Percentiles rank a stretch among this genome's conserved stretches.
Conservation (phyloP, 1,140 invertebrate genomes). For the Dreissena rostriformis region DNA sequence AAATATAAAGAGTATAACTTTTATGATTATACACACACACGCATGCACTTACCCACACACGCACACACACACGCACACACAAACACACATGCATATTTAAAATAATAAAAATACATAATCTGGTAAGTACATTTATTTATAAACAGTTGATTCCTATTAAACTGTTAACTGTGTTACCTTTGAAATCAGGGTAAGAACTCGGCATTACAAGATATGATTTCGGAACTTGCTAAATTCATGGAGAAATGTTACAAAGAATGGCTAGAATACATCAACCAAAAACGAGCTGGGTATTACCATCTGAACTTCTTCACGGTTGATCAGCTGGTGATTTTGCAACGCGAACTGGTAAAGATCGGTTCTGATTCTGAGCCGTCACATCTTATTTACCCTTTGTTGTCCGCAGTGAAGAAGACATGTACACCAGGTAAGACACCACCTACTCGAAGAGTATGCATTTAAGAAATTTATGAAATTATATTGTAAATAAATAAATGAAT, state of each 20-base stretch:
- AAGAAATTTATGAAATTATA: too few species aligned
- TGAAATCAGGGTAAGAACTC: slow-evolving; percentile 11
- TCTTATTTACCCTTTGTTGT: slow-evolving; percentile 65
- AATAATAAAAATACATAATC: neutral
- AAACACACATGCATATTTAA: neutral
- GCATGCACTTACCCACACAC: neutral
- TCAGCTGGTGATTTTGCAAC: slow-evolving; percentile 75
- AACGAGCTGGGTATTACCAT: slow-evolving; percentile 64
- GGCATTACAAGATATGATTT: slow-evolving; percentile 47
- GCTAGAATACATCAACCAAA: slow-evolving; percentile 68
- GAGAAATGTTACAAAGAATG: slow-evolving; percentile 73
- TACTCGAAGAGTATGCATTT: too few species aligned
- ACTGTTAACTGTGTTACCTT: neutral
- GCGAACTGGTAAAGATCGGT: slow-evolving; percentile 68
- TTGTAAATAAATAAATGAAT: too few species aligned
- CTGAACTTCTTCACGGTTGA: slow-evolving; percentile 76
- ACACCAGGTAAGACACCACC: slow-evolving; percentile 9
- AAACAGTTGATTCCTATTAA: too few species aligned
- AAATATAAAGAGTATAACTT: too few species aligned
- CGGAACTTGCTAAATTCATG: slow-evolving; percentile 70
- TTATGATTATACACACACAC: neutral
- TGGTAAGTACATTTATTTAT: too few species aligned
- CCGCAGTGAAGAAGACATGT: slow-evolving; percentile 61
- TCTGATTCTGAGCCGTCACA: slow-evolving; percentile 39
- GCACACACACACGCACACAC: neutral